These are phyloP conservation scores for Pectinophora gossypiella DNA, from an alignment of 1,140 invertebrate species.

Conservation along the genomic window DNA sequence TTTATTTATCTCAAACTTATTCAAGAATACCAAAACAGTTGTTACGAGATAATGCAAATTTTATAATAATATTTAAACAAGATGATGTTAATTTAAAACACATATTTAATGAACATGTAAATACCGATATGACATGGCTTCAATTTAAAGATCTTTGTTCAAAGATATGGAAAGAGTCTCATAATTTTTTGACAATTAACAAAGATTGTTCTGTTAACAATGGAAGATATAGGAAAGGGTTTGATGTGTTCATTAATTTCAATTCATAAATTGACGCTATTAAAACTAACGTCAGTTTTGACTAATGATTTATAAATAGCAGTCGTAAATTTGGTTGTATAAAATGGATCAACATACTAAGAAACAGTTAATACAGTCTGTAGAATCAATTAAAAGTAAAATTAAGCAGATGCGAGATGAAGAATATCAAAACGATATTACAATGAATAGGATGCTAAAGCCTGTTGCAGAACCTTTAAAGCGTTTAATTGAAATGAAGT, in stretches of 20 bases:
- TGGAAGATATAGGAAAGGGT: not conserved
- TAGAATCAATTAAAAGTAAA: not conserved
- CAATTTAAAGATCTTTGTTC: too few relatives aligned
- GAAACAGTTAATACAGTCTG: not conserved
- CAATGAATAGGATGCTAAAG: too few relatives aligned
- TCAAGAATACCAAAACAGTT: slow-evolving; percentile 57
- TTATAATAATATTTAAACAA: slow-evolving; percentile 56
- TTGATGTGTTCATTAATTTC: not conserved
- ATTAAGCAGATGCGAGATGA: not conserved
- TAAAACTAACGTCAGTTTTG: too few relatives aligned
- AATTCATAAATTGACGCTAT: too few relatives aligned
- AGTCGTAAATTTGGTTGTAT: too few relatives aligned
- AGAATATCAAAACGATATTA: too few relatives aligned
- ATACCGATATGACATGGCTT: too few relatives aligned
- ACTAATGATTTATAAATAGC: too few relatives aligned
- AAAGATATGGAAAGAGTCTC: too few relatives aligned
- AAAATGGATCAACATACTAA: not conserved
- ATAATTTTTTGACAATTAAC: not conserved
- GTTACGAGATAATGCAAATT: slow-evolving; percentile 57
- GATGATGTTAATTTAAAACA: slow-evolving; percentile 62
- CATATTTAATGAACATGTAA: too few relatives aligned
- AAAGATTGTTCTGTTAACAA: not conserved
- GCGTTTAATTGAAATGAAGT: too few relatives aligned
- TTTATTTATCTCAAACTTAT: slow-evolving; percentile 57
- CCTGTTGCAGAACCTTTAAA: too few relatives aligned